phyloP scores from a whole-genome alignment of 2,797 vertebrate species.

The Sebastes steindachneri region DNA sequence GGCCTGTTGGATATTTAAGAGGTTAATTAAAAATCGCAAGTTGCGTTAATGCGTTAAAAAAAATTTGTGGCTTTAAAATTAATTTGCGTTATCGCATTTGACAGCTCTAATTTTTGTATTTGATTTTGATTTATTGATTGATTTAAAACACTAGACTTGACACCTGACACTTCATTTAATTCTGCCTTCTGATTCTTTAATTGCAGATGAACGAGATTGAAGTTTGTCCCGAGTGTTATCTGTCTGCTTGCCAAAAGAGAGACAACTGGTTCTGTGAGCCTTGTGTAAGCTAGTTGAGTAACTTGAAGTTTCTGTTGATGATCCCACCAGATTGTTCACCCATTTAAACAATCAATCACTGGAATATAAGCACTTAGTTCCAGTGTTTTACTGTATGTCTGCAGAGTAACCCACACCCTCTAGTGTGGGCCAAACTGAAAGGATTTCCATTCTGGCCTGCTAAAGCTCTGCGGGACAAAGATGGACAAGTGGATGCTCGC shows the following conservation, averaged over 20 bases:
- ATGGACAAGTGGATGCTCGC: conserved; percentile 97
- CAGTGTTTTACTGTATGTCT: conserved; percentile 60
- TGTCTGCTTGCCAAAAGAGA: conserved; percentile 99
- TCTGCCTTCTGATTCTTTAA: conserved; percentile 35
- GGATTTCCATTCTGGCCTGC: conserved; percentile 99
- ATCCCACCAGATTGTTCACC: conserved; percentile 10
- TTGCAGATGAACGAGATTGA: conserved; percentile 99
- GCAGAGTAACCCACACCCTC: conserved; percentile 97
- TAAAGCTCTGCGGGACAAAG: conserved; percentile 98
- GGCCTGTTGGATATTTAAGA: no score
- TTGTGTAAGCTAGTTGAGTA: conserved; percentile 89
- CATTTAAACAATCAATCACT: conserved; percentile 14
- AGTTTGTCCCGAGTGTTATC: conserved; percentile 98
- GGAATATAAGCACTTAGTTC: conserved; percentile 16
- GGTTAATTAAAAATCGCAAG: no score
- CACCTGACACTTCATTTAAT: background rate
- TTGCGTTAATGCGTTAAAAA: background rate
- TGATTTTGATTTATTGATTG: background rate
- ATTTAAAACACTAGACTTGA: background rate
- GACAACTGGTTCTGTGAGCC: conserved; percentile 99
- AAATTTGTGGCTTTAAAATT: no score
- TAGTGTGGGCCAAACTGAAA: conserved; percentile 99
- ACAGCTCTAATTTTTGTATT: background rate
- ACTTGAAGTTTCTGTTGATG: conserved; percentile 30
- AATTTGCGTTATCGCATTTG: no score